Evolutionary conservation across 2,888 invertebrate species (phyloP).

Genomic region (Melanotus villosus): DNA sequence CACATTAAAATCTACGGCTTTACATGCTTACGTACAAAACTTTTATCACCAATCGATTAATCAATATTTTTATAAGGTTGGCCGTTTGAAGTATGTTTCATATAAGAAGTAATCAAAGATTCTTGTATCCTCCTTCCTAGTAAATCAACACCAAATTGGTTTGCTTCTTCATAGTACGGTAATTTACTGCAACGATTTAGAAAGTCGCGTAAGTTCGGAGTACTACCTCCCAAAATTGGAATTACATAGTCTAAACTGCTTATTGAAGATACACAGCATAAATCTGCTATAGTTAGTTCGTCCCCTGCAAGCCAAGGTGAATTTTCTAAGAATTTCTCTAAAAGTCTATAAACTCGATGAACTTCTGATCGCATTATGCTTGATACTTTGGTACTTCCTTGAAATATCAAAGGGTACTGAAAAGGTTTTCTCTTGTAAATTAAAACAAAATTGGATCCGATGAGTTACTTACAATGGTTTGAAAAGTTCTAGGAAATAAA

Average conservation of each 20-base stretch:
- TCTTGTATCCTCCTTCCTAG: slow-evolving; percentile 47
- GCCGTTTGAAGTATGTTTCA: no score
- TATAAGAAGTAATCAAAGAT: slow-evolving; percentile 24
- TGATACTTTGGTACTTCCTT: slow-evolving; percentile 62
- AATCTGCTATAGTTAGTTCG: slow-evolving; percentile 61
- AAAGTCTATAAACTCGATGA: slow-evolving; percentile 58
- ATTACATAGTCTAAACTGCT: slow-evolving; percentile 67
- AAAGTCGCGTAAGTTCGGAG: slow-evolving; percentile 67
- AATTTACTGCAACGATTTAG: slow-evolving; percentile 59
- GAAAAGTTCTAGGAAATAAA: slow-evolving; percentile 68
- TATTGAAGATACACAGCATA: slow-evolving; percentile 65
- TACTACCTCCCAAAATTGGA: slow-evolving; percentile 64
- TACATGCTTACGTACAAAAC: no score
- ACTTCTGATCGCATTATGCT: slow-evolving; percentile 65
- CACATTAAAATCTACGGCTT: no score
- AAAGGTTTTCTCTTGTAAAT: neutral
- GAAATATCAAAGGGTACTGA: slow-evolving; percentile 56
- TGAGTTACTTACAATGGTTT: slow-evolving; percentile 64
- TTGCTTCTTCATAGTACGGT: slow-evolving; percentile 59
- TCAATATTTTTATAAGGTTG: no score
- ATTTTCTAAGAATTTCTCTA: slow-evolving; percentile 59
- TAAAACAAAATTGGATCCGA: no score
- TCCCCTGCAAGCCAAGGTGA: slow-evolving; percentile 58
- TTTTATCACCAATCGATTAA: no score
- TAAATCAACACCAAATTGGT: slow-evolving; percentile 48